These are phyloP conservation scores for Drosophila quadrilineata DNA, from an alignment of 1,140 invertebrate species.

Conservation along the genomic window DNA sequence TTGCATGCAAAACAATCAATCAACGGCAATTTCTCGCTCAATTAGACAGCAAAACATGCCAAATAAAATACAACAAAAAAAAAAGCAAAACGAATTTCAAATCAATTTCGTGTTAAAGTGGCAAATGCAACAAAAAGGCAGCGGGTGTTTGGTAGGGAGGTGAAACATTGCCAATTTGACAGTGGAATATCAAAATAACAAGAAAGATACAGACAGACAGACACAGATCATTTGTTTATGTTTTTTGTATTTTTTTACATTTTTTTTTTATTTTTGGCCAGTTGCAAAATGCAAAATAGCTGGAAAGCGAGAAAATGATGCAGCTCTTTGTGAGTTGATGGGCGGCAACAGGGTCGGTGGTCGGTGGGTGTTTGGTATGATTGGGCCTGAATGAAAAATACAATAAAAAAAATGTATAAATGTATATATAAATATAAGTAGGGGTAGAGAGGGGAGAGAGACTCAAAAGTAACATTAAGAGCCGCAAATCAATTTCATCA, in stretches of 20 bases:
- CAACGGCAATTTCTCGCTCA: constrained; percentile 79
- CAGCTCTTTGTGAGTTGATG: constrained; percentile 22
- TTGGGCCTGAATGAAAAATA: too few species aligned
- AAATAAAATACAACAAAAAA: constrained; percentile 18
- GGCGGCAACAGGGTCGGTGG: too few species aligned
- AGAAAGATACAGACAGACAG: constrained; percentile 25
- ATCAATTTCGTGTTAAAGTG: constrained; percentile 77
- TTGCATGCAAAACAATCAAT: constrained; percentile 80
- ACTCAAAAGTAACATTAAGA: constrained; percentile 43
- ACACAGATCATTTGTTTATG: constrained; percentile 37
- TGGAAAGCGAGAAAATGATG: constrained; percentile 74
- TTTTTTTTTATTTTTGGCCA: neutral
- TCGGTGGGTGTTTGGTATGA: too few species aligned
- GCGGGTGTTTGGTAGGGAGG: neutral
- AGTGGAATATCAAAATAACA: constrained; percentile 59
- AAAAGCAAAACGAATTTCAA: constrained; percentile 63
- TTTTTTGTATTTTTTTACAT: neutral
- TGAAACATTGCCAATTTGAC: constrained; percentile 64
- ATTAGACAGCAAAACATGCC: constrained; percentile 71
- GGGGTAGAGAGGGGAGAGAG: too few species aligned
- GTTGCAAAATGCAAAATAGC: constrained; percentile 69
- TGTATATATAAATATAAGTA: too few species aligned
- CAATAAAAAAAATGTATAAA: too few species aligned
- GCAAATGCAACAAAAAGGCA: constrained; percentile 35
- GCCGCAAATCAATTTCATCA: constrained; percentile 76